These are phyloP conservation scores for Cyanoderma ruficeps DNA, from an alignment of 2,113 vertebrate species.

Conservation along the genomic window DNA sequence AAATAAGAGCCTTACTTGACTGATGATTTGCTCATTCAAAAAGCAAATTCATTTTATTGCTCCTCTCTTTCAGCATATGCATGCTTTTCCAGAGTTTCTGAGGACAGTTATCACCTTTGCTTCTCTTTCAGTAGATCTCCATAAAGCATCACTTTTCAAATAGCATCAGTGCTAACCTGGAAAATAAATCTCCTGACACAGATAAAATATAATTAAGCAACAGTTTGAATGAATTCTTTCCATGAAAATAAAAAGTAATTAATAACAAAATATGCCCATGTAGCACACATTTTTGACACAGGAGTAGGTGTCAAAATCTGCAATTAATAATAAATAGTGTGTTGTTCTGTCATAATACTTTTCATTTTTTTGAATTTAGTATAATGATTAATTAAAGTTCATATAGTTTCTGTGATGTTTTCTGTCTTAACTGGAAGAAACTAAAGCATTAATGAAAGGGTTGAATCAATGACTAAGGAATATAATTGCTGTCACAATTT, in stretches of 20 bases:
- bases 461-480: neutral
- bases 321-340: neutral
- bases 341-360: neutral
- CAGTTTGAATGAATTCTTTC: neutral
- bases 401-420: neutral
- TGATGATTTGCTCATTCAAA: neutral
- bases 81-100: neutral
- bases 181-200: neutral
- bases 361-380: neutral
- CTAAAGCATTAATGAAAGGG: neutral
- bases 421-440: neutral
- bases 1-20: neutral
- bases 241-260: neutral
- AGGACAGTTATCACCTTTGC: neutral
- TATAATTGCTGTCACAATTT: neutral
- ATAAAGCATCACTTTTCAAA: neutral
- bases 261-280: neutral
- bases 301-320: neutral
- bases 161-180: neutral
- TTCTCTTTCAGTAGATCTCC: neutral
- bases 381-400: neutral
- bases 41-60: neutral
- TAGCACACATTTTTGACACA: neutral
- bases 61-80: neutral
- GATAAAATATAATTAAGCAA: neutral